Base-by-base conservation (phyloP, 2,888 invertebrate species). In the Empis stercorea region DNA sequence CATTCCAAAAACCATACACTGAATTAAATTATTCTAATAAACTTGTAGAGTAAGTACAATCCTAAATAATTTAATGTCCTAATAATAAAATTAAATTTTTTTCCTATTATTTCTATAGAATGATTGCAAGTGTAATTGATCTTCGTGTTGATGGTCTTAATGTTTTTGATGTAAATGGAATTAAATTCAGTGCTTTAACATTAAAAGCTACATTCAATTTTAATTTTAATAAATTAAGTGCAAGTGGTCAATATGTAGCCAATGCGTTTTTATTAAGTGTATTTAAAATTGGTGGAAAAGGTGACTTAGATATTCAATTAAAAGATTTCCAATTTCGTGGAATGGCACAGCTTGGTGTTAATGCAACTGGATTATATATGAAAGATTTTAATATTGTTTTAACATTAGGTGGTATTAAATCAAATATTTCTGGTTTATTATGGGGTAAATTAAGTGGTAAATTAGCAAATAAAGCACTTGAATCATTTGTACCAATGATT, bases 121-220 rank as follows among this genome's bases (percentile, higher is more conserved):
- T 46, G 11, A 20, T 48, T 4, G 61, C 60, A 4, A 61, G 63
- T 45, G 48, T 64, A 0, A 59, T 59, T 11, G 53, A 62, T 16
- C 45, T 64, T 2, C 49, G 46, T 0, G 30, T 65, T 2, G 54
- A 51, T 15, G 66, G 64, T 10, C 52, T 65, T 2, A 56, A 65
- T 46, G 50, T 58, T 10, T 65, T 61, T 43, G 60, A 64, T 30
- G 55, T 65, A 9, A 48, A 48, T 2, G 47, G 54, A 27, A 54
- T 66, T 3, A 52, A 55, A 23, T 63, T 60, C 55, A 60, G 50
- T 47, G 58, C 60, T 38, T 14, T 59, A 1, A 45, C 57, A 1
- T 57, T 60, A 9, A 62, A 56, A 30, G 46, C 62, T 6, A 57
- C 55, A 9, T 64, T 60, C 36, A 62, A 65, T 36, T 53, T 66